Evolutionary conservation across 2,113 vertebrate species (phyloP), one percentile per base, ranked within the genome.

Genomic region (Clarias gariepinus): DNA sequence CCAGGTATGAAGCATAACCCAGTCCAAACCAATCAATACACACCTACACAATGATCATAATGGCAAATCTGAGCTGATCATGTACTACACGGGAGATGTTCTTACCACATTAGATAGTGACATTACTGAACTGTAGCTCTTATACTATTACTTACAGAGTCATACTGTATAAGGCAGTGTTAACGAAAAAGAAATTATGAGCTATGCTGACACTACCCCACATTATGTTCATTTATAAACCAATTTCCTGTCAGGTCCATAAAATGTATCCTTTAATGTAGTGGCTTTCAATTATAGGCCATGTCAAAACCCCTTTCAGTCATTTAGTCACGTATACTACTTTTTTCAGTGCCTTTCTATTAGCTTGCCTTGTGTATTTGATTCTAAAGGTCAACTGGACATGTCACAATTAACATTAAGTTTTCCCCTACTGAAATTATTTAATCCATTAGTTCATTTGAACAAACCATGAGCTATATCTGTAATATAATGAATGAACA

Each of bases 1-100:
- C 91, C 94, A 61, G 94, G 95, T 96, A 74, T 92, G 91, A 55
- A 84, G 15, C 11, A 41, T 25, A 2, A 61, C 7, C 19, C 68
- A 69, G 41, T 55, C 8, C 78, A 11, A 16, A 47, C 3, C 55
- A 41, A 61, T 8, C 23, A 28, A 66, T 76, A 82, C 58, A 61
- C 83, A 18, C 60, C 0, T 52, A 53, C 41, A 60, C 52, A 55
- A 85, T 79, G 28, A 18, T 33, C 12, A 66, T 61, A 61, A 61
- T 81, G 13, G 55, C 36, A 10, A 36, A 9, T 16, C 10, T 47
- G 55, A 64, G n/a, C 25, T 30, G 7, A 52, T 85, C 10, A 64
- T 84, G 53, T 16, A 30, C 36, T 82, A 47, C 81, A 64, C 19
- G 1, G 10, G 6, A 21, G 36, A 52, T 23, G n/a, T 33, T 66